Evolutionary conservation across 1,140 invertebrate species (phyloP).

Genomic region (Teleopsis dalmanni): DNA sequence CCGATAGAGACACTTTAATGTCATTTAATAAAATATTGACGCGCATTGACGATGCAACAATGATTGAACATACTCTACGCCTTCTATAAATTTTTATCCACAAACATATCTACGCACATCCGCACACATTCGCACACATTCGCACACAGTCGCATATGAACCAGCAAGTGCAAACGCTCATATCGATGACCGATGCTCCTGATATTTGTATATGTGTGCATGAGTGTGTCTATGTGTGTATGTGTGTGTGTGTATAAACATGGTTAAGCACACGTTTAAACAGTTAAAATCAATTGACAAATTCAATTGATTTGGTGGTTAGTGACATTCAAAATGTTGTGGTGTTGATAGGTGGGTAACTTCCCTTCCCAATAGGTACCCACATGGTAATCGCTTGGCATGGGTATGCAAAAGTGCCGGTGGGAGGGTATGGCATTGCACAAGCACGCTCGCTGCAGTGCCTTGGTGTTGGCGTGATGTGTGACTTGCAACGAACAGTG

Average conservation of each 20-base stretch:
- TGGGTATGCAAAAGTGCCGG: slow-evolving; percentile 2
- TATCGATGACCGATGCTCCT: too few relatives aligned
- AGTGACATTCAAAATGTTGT: slow-evolving; percentile 8
- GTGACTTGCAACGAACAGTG: background rate
- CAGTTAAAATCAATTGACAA: slow-evolving; percentile 45
- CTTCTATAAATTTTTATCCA: background rate
- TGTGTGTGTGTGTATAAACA: background rate
- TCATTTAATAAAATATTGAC: slow-evolving; percentile 46
- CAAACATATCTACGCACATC: background rate
- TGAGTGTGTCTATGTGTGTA: background rate
- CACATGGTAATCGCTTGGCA: background rate
- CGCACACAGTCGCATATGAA: background rate
- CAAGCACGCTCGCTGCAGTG: background rate
- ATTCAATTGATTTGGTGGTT: slow-evolving; percentile 44
- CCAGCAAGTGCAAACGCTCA: background rate
- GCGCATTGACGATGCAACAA: slow-evolving; percentile 32
- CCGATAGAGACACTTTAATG: slow-evolving; percentile 45
- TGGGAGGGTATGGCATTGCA: background rate
- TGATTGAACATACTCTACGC: slow-evolving; percentile 23
- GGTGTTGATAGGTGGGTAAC: background rate
- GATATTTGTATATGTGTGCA: background rate
- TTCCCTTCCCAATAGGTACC: background rate
- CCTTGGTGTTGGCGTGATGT: background rate
- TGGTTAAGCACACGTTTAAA: slow-evolving; percentile 22
- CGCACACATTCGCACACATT: background rate